Evolutionary conservation across 2,888 invertebrate genomes (phyloP).

Genomic region (Allolobophora icterica): DNA sequence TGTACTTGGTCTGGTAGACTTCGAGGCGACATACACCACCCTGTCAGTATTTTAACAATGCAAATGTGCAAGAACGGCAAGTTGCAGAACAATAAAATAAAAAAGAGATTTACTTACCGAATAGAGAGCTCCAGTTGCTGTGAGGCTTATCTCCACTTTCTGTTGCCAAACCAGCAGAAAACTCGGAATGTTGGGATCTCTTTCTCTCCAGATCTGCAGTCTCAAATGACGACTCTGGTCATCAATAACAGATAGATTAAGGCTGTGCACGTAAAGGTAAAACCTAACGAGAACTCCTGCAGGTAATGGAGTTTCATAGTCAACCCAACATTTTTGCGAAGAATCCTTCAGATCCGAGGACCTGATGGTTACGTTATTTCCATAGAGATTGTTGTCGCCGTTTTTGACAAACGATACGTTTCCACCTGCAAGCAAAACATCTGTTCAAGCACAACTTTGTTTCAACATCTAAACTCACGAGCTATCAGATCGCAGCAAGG

Average conservation of each 20-base stretch:
- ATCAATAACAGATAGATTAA: not conserved
- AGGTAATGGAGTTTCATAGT: slow-evolving; percentile 43
- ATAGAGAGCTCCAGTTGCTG: slow-evolving; percentile 41
- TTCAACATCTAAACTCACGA: not conserved
- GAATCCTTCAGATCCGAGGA: slow-evolving; percentile 37
- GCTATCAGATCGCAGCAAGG: not conserved
- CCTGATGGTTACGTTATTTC: slow-evolving; percentile 47
- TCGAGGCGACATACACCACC: too few species aligned
- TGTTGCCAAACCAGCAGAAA: slow-evolving; percentile 42
- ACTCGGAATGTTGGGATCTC: slow-evolving; percentile 33
- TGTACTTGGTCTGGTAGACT: too few species aligned
- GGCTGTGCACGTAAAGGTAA: slow-evolving; percentile 44
- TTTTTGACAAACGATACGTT: slow-evolving; percentile 13
- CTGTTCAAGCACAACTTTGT: not conserved
- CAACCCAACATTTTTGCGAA: slow-evolving; percentile 47
- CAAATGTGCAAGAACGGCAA: too few species aligned
- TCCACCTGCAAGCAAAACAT: not conserved
- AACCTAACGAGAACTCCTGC: slow-evolving; percentile 42
- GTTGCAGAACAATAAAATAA: too few species aligned
- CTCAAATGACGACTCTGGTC: slow-evolving; percentile 30
- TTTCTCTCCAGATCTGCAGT: slow-evolving; percentile 47
- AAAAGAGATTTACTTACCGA: slow-evolving; percentile 40
- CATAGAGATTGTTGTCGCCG: slow-evolving; percentile 38
- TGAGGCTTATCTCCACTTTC: slow-evolving; percentile 27
- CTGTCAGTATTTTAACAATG: too few species aligned